Evolutionary conservation across 92 coral and sea anemone genomes (phyloP).

Genomic region (Isaurus tuberculatus): DNA sequence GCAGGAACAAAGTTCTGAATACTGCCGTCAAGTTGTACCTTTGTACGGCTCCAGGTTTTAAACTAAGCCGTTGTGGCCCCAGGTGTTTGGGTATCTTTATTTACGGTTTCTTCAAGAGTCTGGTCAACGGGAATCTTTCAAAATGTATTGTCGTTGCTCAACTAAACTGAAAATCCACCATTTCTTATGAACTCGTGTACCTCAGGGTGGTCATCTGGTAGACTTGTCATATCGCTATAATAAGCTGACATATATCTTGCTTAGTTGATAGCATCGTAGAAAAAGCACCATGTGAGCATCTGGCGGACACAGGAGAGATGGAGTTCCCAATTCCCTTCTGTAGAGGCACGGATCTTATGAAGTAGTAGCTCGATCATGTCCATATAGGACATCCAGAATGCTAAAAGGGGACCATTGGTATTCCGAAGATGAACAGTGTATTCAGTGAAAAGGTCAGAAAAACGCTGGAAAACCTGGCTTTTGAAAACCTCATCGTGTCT

Average conservation of each 20-base stretch:
- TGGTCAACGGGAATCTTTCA: constrained; percentile 68
- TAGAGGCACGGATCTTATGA: constrained; percentile 51
- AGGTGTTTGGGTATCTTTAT: constrained; percentile 67
- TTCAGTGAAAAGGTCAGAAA: constrained; percentile 21
- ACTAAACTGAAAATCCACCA: constrained; percentile 62
- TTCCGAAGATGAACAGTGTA: constrained; percentile 35
- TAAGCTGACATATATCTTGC: constrained; percentile 56
- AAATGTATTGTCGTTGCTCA: constrained; percentile 37
- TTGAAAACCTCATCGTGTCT: constrained; percentile 54
- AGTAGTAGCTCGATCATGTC: constrained; percentile 50
- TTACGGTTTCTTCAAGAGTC: constrained; percentile 68
- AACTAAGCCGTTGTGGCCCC: constrained; percentile 70
- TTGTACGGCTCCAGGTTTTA: constrained; percentile 68
- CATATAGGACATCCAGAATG: constrained; percentile 40
- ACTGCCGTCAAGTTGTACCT: constrained; percentile 64
- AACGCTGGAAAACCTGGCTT: not conserved
- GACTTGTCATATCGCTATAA: constrained; percentile 56
- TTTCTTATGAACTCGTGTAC: constrained; percentile 47
- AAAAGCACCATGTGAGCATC: constrained; percentile 63
- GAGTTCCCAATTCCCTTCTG: constrained; percentile 61
- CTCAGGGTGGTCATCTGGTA: constrained; percentile 57
- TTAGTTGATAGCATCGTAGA: constrained; percentile 55
- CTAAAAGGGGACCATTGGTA: constrained; percentile 45
- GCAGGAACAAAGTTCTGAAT: constrained; percentile 59
- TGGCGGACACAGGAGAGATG: constrained; percentile 49